Conservation (phyloP, 2,797 vertebrate species). For the Alosa sapidissima region DNA sequence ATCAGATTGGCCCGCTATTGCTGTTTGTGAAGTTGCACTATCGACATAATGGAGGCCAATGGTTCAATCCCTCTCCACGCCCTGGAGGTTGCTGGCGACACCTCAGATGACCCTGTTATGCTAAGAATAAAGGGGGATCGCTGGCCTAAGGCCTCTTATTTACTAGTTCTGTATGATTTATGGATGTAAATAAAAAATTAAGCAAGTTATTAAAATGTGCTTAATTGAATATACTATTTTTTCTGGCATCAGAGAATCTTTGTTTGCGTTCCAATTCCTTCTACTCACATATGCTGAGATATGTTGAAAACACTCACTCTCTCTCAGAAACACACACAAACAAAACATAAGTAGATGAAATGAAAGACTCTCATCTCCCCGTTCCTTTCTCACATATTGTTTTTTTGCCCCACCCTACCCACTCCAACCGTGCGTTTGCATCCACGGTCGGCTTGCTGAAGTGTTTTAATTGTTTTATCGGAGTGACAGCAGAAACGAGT, state of each 20-base stretch:
- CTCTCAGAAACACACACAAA: constrained; percentile 3
- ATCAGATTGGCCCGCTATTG: constrained; percentile 39
- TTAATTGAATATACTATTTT: neutral
- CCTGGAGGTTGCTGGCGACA: constrained; percentile 46
- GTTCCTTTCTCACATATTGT: neutral
- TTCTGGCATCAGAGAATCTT: neutral
- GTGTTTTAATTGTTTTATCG: constrained; percentile 75
- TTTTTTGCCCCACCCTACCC: neutral
- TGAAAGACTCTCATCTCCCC: neutral
- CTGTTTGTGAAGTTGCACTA: constrained; percentile 46
- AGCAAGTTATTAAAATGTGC: neutral
- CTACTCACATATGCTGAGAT: neutral
- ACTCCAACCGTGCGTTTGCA: constrained; percentile 25
- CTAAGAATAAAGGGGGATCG: constrained; percentile 26
- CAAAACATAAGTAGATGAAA: neutral
- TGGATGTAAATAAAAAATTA: neutral
- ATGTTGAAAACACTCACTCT: neutral
- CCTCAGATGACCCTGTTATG: constrained; percentile 44
- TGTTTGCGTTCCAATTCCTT: neutral
- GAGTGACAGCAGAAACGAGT: constrained; percentile 65
- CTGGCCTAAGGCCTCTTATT: neutral
- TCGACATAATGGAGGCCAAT: constrained; percentile 45
- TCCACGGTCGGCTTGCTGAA: constrained; percentile 50
- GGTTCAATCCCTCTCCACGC: constrained; percentile 52
- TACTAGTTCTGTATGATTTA: neutral